These are phyloP conservation scores for Timandra comae DNA, from an alignment of 2,888 invertebrate genomes.

Conservation along the genomic window DNA sequence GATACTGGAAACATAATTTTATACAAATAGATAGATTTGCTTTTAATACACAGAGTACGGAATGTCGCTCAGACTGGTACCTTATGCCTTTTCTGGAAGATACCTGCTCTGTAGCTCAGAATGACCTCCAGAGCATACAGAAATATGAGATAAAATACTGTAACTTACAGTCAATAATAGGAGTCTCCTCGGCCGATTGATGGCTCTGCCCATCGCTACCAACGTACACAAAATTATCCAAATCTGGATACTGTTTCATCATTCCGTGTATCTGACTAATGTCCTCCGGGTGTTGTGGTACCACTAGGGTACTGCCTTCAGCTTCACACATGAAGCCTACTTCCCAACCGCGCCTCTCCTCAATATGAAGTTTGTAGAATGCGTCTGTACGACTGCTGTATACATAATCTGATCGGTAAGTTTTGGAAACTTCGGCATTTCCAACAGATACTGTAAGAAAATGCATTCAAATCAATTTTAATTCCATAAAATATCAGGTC, in stretches of 20 bases:
- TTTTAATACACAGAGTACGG: too few relatives aligned
- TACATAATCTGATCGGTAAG: conserved; percentile 44
- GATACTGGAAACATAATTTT: conserved; percentile 2
- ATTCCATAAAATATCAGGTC: too few relatives aligned
- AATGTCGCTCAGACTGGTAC: too few relatives aligned
- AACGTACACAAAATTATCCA: conserved; percentile 38
- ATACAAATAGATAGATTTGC: too few relatives aligned
- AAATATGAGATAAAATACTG: too few relatives aligned
- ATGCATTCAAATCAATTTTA: too few relatives aligned
- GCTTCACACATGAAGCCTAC: conserved; percentile 24
- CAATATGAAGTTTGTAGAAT: conserved; percentile 54
- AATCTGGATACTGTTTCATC: conserved; percentile 48
- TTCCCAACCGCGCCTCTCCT: conserved; percentile 6
- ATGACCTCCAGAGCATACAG: too few relatives aligned
- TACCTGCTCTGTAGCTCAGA: too few relatives aligned
- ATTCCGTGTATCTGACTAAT: conserved; percentile 39
- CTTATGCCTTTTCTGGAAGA: too few relatives aligned
- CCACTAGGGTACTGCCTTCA: conserved; percentile 44
- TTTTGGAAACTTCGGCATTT: too few relatives aligned
- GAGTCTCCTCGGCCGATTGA: conserved; percentile 37
- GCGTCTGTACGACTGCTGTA: conserved; percentile 43
- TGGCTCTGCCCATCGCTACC: conserved; percentile 33
- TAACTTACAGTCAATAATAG: conserved; percentile 28
- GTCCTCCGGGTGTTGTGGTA: conserved; percentile 28
- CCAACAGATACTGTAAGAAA: too few relatives aligned